Base-by-base conservation (phyloP, 1,140 invertebrate species). In the Drosophila lini region DNA sequence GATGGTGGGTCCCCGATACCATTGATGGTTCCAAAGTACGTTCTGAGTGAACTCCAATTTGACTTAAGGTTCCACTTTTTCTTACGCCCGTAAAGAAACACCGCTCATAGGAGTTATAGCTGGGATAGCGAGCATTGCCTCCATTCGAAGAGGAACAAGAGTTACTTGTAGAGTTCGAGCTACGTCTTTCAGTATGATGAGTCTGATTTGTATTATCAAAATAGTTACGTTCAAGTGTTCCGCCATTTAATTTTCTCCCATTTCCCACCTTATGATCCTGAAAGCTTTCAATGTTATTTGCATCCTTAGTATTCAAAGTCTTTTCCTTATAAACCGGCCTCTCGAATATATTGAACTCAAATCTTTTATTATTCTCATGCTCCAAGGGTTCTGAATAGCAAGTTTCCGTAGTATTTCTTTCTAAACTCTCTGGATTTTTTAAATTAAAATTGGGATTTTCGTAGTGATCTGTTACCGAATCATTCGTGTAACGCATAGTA, bases 401-500 rank as follows among this genome's bases (percentile, higher is more conserved):
- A 56, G 44, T 77, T 82, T 44, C 80, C 32, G 65, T 75, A 31
- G 34, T 78, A 34, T 62, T 31, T 15, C 28, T 53, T 45, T 69
- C 45, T 25, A 22, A 38, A 22, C 34, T 19, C 64, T 89, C 32
- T 59, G 55, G 10, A 78, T 45, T 19, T 19, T 58, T 25, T 19
- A 92, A 81, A 74, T 92, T 89, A 63, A 92, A 91, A 64, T 92
- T 92, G 3, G 92, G 92, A 78, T 92, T 92, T 60, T 92, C 92
- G 47, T 92, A 92, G 60, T 92, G 92, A 78, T 92, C 92, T 10
- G 77, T 79, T 28, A 77, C 76, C 2, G 74, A 44, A 71, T 92
- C 90, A 3, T 74, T 83, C 40, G 86, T 80, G 58, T 79, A 80
- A 5, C 67, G 79, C 42, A 67, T 65, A 22, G 56, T 74, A 50